phyloP scores from a whole-genome alignment of 2,797 vertebrate species.

The Sorex maritimensis region DNA sequence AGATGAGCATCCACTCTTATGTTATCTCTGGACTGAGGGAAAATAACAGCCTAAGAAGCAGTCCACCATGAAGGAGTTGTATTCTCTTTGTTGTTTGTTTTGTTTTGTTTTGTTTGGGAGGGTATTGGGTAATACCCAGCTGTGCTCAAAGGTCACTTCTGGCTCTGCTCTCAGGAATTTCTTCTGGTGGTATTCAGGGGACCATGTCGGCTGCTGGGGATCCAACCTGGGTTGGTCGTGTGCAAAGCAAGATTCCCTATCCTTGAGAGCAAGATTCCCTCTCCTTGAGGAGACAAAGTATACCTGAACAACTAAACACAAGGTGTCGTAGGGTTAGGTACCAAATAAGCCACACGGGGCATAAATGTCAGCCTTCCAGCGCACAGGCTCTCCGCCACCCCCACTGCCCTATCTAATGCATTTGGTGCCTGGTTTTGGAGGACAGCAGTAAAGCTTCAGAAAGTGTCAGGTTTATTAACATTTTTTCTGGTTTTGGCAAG shows the following conservation, averaged over 20 bases:
- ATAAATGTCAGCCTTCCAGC: too few relatives aligned
- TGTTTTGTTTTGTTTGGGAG: too few relatives aligned
- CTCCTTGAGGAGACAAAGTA: slow-evolving; percentile 39
- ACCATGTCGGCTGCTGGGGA: too few relatives aligned
- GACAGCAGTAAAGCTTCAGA: slow-evolving; percentile 54
- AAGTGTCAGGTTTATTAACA: neutral
- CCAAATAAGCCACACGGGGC: neutral
- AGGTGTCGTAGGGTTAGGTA: neutral
- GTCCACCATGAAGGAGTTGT: neutral
- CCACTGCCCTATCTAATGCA: slow-evolving; percentile 26
- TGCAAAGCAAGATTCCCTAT: too few relatives aligned
- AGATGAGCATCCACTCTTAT: slow-evolving; percentile 4
- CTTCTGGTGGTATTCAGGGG: too few relatives aligned
- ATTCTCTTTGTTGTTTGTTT: too few relatives aligned
- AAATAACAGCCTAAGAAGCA: slow-evolving; percentile 30
- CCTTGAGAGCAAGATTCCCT: too few relatives aligned
- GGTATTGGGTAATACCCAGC: too few relatives aligned
- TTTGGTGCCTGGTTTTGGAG: slow-evolving; percentile 70
- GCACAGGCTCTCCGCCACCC: neutral
- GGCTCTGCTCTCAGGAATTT: too few relatives aligned
- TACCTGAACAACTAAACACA: slow-evolving; percentile 45
- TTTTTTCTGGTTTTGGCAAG: too few relatives aligned
- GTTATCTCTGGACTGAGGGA: neutral
- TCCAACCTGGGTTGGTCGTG: too few relatives aligned
- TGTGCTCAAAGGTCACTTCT: too few relatives aligned